Evolutionary conservation across 64 coral and sea anemone species (phyloP).

Genomic region (Orbicella faveolata): DNA sequence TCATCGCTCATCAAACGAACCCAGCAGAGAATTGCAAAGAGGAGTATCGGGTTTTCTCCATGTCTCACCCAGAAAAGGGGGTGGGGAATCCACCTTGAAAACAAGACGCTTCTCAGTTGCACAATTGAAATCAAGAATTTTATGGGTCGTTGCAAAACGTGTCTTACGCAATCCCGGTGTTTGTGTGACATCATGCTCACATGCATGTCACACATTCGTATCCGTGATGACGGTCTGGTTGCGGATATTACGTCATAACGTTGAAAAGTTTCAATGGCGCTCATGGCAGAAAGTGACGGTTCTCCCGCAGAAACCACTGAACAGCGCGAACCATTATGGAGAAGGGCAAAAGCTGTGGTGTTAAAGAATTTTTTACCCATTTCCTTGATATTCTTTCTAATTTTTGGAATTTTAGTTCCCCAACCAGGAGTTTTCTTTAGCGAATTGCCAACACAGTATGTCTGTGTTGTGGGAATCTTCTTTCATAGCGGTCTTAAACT

Average conservation of each 20-base stretch:
- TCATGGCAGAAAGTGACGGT: neutral
- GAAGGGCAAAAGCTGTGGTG: constrained; percentile 10
- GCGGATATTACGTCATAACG: neutral
- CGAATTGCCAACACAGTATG: constrained; percentile 76
- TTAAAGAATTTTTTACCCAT: constrained; percentile 76
- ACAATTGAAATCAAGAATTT: neutral
- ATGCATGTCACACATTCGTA: neutral
- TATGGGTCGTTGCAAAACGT: neutral
- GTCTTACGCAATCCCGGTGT: too few relatives aligned
- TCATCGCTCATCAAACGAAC: too few relatives aligned
- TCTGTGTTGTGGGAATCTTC: constrained; percentile 67
- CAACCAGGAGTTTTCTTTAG: constrained; percentile 71
- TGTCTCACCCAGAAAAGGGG: too few relatives aligned
- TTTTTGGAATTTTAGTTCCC: constrained; percentile 57
- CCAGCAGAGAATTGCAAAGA: too few relatives aligned
- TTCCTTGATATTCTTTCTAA: constrained; percentile 50
- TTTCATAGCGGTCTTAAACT: constrained; percentile 77
- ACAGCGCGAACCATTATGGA: neutral
- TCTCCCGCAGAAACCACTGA: neutral
- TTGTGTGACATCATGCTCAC: neutral
- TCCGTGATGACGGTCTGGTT: neutral
- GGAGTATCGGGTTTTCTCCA: too few relatives aligned
- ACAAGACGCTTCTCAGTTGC: too few relatives aligned
- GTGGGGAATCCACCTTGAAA: too few relatives aligned
- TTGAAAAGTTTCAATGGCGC: constrained; percentile 38